These are phyloP conservation scores for Blomia tropicalis DNA, from an alignment of 2,888 invertebrate genomes.

Conservation along the genomic window DNA sequence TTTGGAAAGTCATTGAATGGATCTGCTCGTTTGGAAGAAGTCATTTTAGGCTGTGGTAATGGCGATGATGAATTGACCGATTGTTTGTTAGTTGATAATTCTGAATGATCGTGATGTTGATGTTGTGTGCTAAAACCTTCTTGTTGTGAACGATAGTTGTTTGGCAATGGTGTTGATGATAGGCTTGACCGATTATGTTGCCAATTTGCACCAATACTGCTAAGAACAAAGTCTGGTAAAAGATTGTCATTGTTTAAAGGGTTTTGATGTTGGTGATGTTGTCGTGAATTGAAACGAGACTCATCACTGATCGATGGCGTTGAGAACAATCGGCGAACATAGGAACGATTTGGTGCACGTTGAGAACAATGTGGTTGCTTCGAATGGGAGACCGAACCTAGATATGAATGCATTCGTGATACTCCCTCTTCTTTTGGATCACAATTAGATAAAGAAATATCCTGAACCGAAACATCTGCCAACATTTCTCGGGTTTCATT, in stretches of 20 bases:
- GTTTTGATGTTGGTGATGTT: constrained; percentile 6
- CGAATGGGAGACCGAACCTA: neutral
- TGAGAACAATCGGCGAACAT: neutral
- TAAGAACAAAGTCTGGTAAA: constrained; percentile 2
- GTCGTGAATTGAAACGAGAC: neutral
- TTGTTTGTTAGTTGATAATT: neutral
- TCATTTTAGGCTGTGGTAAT: neutral
- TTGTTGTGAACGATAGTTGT: neutral
- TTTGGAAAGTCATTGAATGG: neutral
- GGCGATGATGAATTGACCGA: neutral
- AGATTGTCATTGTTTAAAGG: neutral
- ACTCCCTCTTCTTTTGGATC: neutral
- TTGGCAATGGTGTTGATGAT: neutral
- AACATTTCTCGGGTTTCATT: constrained; percentile 10
- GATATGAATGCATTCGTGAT: neutral
- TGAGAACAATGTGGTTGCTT: neutral
- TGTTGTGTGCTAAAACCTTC: neutral
- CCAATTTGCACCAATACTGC: neutral
- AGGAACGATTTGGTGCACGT: neutral
- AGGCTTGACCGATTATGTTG: neutral
- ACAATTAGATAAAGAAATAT: neutral
- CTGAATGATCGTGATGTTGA: neutral
- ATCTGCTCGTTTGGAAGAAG: neutral
- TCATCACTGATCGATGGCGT: neutral
- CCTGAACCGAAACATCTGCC: neutral